phyloP scores from a whole-genome alignment of 2,113 vertebrate species.

The Pedionomus torquatus region DNA sequence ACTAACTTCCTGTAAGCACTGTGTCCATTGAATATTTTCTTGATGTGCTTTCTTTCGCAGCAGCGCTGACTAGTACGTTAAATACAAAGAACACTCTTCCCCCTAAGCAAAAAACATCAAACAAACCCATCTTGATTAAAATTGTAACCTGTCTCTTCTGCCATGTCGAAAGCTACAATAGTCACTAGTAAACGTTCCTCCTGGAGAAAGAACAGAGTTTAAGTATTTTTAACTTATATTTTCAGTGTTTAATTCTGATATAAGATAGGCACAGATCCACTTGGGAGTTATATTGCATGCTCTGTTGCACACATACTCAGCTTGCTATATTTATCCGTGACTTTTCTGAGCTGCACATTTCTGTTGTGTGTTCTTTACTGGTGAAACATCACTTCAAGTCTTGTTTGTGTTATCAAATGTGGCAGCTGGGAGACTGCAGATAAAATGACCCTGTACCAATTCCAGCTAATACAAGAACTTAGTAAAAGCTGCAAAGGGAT shows the following conservation, averaged over 20 bases:
- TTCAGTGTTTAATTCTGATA: background rate
- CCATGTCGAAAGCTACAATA: background rate
- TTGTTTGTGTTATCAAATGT: background rate
- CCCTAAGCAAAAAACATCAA: background rate
- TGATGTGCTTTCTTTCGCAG: background rate
- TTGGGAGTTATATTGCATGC: background rate
- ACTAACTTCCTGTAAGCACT: background rate
- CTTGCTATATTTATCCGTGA: background rate
- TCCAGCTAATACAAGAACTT: background rate
- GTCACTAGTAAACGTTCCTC: background rate
- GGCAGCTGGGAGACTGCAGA: background rate
- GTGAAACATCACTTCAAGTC: background rate
- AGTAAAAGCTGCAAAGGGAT: background rate
- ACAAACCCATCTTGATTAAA: background rate
- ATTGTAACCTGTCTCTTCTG: background rate
- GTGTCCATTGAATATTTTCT: background rate
- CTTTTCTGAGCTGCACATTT: background rate
- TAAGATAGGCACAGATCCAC: background rate
- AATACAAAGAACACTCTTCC: background rate
- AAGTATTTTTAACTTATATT: background rate
- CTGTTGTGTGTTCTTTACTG: background rate
- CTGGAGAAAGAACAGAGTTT: background rate
- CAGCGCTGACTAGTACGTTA: background rate
- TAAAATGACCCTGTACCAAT: background rate
- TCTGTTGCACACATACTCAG: background rate